Percentiles rank a stretch among this genome's conserved stretches.
These are phyloP conservation scores for Leptobrachium leishanense DNA, from an alignment of 2,113 vertebrate genomes.

Conservation along the genomic window DNA sequence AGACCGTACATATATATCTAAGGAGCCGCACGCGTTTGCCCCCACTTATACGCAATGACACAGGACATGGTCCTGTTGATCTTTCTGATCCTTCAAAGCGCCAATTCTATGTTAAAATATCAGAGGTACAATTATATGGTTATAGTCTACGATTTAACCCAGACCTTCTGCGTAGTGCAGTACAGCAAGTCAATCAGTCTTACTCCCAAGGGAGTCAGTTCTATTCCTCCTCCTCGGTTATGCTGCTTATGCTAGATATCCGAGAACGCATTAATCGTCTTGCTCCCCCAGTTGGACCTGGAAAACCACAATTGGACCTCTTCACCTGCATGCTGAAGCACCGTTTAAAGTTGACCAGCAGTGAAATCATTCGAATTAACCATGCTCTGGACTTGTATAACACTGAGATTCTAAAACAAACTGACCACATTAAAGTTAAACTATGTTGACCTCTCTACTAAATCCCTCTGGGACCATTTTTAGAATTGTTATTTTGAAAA, in stretches of 20 bases:
- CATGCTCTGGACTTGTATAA: constrained; percentile 98
- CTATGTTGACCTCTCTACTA: constrained; percentile 81
- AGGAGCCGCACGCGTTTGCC: constrained; percentile 95
- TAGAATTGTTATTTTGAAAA: neutral
- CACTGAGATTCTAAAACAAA: constrained; percentile 98
- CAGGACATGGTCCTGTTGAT: constrained; percentile 93
- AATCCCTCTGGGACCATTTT: neutral
- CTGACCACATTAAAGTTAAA: constrained; percentile 96
- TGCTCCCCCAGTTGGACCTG: constrained; percentile 89
- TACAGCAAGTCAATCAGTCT: constrained; percentile 98
- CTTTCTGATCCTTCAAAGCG: constrained; percentile 93
- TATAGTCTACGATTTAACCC: constrained; percentile 97
- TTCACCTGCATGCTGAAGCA: constrained; percentile 99
- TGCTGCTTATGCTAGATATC: constrained; percentile 96
- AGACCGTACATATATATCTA: constrained; percentile 98
- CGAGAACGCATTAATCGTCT: constrained; percentile 97
- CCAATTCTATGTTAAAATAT: constrained; percentile 99
- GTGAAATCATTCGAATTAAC: constrained; percentile 96
- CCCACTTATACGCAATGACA: constrained; percentile 89
- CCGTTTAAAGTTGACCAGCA: constrained; percentile 96
- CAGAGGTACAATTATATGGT: constrained; percentile 94
- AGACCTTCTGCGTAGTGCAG: constrained; percentile 90
- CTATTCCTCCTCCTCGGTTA: constrained; percentile 95
- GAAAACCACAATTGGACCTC: constrained; percentile 96
- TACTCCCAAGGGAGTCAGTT: constrained; percentile 95